Percentiles rank a stretch among this genome's conserved stretches.
phyloP scores from a whole-genome alignment of 2,888 invertebrate genomes.

The Cryptus armator region DNA sequence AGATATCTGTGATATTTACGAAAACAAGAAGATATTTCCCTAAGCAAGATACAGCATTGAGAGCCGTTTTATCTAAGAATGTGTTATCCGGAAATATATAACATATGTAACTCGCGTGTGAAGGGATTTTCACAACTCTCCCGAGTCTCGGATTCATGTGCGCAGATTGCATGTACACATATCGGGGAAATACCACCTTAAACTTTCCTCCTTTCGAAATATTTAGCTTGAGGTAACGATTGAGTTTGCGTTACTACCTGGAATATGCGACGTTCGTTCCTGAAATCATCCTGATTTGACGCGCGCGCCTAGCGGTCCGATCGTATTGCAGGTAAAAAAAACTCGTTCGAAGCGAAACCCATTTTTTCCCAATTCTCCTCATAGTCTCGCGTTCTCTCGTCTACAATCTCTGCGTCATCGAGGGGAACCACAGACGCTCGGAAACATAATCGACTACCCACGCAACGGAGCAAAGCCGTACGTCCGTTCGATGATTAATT shows the following conservation, averaged over 20 bases:
- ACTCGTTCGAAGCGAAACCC: neutral
- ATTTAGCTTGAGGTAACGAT: slow-evolving; percentile 23
- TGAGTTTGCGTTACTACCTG: slow-evolving; percentile 1
- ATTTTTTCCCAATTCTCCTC: neutral
- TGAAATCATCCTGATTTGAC: slow-evolving; percentile 18
- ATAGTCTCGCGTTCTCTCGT: neutral
- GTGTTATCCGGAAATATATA: slow-evolving; percentile 25
- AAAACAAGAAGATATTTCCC: neutral
- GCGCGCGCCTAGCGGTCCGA: neutral
- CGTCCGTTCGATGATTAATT: neutral
- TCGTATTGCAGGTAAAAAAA: neutral
- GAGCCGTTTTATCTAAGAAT: slow-evolving; percentile 23
- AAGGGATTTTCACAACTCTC: slow-evolving; percentile 43
- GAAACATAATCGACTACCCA: neutral
- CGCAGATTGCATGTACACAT: slow-evolving; percentile 6
- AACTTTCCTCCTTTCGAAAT: slow-evolving; percentile 47
- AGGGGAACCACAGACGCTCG: neutral
- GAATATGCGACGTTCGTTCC: slow-evolving; percentile 15
- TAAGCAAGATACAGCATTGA: neutral
- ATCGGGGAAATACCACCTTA: slow-evolving; percentile 51
- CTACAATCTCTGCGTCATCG: neutral
- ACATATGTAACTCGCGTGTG: neutral
- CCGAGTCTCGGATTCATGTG: neutral
- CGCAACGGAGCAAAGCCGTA: neutral
- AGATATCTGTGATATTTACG: neutral